phyloP scores from a whole-genome alignment of 2,888 invertebrate species.

The Abrostola triplasia region DNA sequence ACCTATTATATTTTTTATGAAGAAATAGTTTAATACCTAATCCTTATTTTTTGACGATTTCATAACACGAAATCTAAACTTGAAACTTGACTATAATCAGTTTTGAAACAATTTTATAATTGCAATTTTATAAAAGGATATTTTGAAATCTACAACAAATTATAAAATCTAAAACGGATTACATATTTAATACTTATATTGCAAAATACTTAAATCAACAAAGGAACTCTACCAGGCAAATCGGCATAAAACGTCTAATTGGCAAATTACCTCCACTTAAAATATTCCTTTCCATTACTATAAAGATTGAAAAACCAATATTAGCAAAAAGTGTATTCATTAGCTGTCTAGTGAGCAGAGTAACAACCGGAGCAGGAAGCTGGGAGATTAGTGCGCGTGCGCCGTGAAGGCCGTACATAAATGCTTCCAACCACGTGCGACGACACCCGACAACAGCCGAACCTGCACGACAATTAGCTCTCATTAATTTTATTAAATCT shows the following conservation, averaged over 20 bases:
- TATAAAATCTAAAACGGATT: no score
- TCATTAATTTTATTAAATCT: conserved; percentile 6
- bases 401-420: conserved; percentile 81
- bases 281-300: conserved; percentile 21
- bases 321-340: conserved; percentile 47
- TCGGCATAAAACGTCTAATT: conserved; percentile 21
- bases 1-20: no score
- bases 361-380: conserved; percentile 74
- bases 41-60: no score
- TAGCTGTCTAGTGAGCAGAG: conserved; percentile 37
- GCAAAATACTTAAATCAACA: neutral
- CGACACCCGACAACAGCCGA: conserved; percentile 54
- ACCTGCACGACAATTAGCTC: conserved; percentile 30
- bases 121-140: no score
- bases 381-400: conserved; percentile 73
- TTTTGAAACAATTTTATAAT: no score
- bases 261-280: conserved; percentile 31
- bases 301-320: conserved; percentile 24
- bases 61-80: no score
- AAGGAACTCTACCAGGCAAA: conserved; percentile 19
- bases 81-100: no score
- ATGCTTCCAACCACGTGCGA: conserved; percentile 75
- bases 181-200: neutral
- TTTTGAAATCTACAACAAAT: no score
- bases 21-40: no score